Evolutionary conservation across 1,140 invertebrate genomes (phyloP).

Genomic region (Macrostomum lignano): DNA sequence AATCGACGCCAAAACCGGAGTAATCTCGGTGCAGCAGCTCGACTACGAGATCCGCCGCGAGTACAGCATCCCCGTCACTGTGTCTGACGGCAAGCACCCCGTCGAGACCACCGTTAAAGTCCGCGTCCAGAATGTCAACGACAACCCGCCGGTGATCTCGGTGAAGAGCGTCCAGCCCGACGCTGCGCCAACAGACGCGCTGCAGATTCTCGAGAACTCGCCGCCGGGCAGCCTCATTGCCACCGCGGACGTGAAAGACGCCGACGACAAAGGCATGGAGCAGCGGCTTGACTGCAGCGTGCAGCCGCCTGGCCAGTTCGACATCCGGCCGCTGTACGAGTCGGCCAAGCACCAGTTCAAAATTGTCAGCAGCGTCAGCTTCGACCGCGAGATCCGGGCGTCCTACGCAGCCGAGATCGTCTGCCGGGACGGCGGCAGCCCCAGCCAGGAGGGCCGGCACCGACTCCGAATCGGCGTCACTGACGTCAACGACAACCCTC

Average conservation of each 20-base stretch:
- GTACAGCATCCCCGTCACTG: constrained; percentile 1
- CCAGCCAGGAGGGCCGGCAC: background rate
- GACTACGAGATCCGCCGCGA: background rate
- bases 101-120: background rate
- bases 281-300: background rate
- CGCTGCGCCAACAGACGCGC: constrained; percentile 55
- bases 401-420: background rate
- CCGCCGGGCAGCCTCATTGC: constrained; percentile 40
- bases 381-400: constrained; percentile 7
- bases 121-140: constrained; percentile 1
- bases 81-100: background rate
- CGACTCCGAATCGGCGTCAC: background rate
- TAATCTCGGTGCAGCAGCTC: background rate
- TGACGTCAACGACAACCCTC: constrained; percentile 1
- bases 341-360: constrained; percentile 6
- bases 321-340: constrained; percentile 31
- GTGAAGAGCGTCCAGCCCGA: constrained; percentile 46
- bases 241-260: constrained; percentile 1
- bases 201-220: constrained; percentile 49
- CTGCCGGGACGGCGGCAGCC: background rate
- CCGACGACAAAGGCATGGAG: background rate
- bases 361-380: constrained; percentile 6
- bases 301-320: constrained; percentile 38
- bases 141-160: background rate
- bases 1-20: background rate